These are phyloP conservation scores for Astropecten irregularis DNA, from an alignment of 53 echinoderm and acorn worm genomes.

Conservation along the genomic window DNA sequence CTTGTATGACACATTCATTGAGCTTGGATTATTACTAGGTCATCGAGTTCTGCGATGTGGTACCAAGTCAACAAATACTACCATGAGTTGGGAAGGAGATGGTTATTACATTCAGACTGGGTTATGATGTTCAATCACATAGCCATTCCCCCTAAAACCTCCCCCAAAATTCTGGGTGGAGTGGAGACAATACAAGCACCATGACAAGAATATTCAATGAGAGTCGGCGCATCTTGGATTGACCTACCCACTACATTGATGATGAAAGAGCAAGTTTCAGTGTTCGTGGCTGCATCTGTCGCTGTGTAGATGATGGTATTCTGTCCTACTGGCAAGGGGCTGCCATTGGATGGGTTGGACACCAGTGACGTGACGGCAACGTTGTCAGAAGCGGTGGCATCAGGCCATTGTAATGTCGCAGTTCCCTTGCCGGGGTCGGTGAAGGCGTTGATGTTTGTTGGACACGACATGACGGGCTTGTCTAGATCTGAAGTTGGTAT, in stretches of 20 bases:
- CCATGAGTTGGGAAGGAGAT: no score
- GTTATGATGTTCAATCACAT: no score
- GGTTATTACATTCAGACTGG: no score
- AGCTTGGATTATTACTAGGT: no score
- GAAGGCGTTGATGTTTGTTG: not conserved
- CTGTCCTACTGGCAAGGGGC: not conserved
- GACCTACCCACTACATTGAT: slow-evolving; percentile 52
- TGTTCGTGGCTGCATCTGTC: slow-evolving; percentile 15
- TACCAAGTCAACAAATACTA: no score
- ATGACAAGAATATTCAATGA: no score
- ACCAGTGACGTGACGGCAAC: not conserved
- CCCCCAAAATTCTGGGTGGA: no score
- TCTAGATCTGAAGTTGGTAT: not conserved
- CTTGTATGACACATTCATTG: no score
- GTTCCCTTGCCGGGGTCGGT: not conserved
- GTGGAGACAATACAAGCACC: no score
- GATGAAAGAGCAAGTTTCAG: not conserved
- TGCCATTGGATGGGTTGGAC: slow-evolving; percentile 7
- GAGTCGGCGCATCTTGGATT: no score
- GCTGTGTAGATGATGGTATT: slow-evolving; percentile 12
- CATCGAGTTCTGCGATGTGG: no score
- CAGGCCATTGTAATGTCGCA: not conserved
- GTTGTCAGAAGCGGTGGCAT: not conserved
- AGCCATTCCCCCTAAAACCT: no score
- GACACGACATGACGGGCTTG: slow-evolving; percentile 2